Base-by-base conservation (phyloP, 1,140 invertebrate genomes). In the Maconellicoccus hirsutus region DNA sequence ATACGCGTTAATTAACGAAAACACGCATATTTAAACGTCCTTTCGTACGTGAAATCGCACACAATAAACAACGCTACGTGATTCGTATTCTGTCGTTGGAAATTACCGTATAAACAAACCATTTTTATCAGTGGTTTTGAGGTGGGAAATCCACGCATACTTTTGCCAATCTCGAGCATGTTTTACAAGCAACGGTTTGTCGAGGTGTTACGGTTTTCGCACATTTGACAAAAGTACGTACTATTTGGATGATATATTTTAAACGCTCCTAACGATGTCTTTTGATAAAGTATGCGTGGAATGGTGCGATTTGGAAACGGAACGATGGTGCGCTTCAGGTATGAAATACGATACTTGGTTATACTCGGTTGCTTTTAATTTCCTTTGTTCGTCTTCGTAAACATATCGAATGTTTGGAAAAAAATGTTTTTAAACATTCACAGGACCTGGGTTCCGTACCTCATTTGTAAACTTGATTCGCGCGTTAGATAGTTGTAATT, bases 241-340 rank as follows among this genome's bases (percentile, higher is more conserved):
- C n/a, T n/a, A 52, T 52, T n/a, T n/a, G 16, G 6, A 33, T 33
- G 3, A 8, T 52, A 14, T n/a, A n/a, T n/a, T n/a, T n/a, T n/a
- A n/a, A n/a, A 16, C 4, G 6, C 2, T 52, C 3, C 10, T 16
- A 6, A 52, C 10, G 16, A 52, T 52, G 42, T 52, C 42, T 52
- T 52, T 16, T 6, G 6, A 16, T 16, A 16, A 52, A 16, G n/a
- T 52, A 52, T 52, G 42, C 42, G n/a, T 52, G 42, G 42, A 52
- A 52, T 52, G 42, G 42, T 52, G n/a, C 42, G 42, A 52, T 52
- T 52, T 52, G 42, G 42, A 52, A 52, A 52, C 42, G n/a, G 42
- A 52, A 52, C n/a, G 42, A 16, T 52, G 42, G 42, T 52, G 6
- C n/a, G 42, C 42, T 52, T 52, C 42, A 52, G 42, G 42, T 52